Base-by-base conservation (phyloP, 2,113 vertebrate genomes). In the Halichoerus grypus region DNA sequence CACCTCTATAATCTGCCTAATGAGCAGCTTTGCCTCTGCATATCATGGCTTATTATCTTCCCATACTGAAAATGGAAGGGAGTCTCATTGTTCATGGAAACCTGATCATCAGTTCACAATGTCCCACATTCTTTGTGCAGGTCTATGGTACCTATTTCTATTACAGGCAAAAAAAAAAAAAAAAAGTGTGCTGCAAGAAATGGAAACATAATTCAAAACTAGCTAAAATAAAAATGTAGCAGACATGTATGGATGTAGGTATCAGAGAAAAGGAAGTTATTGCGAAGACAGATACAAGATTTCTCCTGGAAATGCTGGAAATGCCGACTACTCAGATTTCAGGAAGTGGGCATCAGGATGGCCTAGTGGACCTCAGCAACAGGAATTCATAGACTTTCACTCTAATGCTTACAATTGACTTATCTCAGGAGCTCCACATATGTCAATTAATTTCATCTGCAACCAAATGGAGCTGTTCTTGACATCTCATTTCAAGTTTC, bases 171-270 rank as follows among this genome's bases (percentile, higher is more conserved):
- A 89, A 59, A 89, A 74, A 88, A 83, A 88, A 83, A 10, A 61
- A 24, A 63, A 65, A 65, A 31, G 39, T 18, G 3, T 72, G 11
- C 72, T 93, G 28, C 7, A 67, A 28, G 33, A 96, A 95, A 86
- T 92, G 77, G 19, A 98, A 88, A 80, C 10, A 53, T 2, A 96
- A 55, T 91, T 83, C 28, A 97, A 59, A 96, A 93, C 12, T 51
- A 93, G 13, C 8, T 92, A 28, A 49, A 71, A 65, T 33, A 63
- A 67, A 90, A 81, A 86, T 79, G 13, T 21, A 49, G 18, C 86
- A 59, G 4, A 85, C 69, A 4, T 91, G 26, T 76, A 6, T 86
- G 63, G 33, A 82, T 42, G 18, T 49, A 63, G 24, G 19, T 67
- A 21, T 39, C 28, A 21, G 57, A 91, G 36, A 26, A 88, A 88